These are phyloP conservation scores for Alces alces DNA, from an alignment of 2,113 vertebrate genomes.

Conservation along the genomic window DNA sequence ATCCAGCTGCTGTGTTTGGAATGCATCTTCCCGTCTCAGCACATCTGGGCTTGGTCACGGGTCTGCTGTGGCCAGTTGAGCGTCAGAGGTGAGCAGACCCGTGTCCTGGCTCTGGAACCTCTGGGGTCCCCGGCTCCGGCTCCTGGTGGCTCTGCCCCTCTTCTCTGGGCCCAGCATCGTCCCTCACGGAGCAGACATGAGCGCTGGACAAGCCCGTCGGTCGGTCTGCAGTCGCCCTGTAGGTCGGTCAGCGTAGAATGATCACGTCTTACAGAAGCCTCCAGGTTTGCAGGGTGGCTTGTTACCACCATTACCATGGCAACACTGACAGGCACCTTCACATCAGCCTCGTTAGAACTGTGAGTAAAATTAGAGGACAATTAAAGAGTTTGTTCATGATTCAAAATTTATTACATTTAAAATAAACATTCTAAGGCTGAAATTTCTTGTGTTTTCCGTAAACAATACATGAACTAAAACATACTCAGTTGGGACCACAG, in stretches of 20 bases:
- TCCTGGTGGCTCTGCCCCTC: background rate
- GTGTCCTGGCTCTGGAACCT: background rate
- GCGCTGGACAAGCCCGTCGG: no score
- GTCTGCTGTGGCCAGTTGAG: fast-evolving
- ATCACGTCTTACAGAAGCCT: background rate
- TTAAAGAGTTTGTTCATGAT: background rate
- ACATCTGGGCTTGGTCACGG: background rate
- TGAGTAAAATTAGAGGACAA: fast-evolving
- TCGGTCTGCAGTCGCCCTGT: fast-evolving
- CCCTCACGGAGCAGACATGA: fast-evolving
- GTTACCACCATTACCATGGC: fast-evolving
- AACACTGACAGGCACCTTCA: fast-evolving
- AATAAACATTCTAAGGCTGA: fast-evolving
- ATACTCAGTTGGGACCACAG: background rate
- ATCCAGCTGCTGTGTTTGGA: background rate
- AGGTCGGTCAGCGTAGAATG: background rate
- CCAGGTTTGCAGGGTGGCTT: fast-evolving
- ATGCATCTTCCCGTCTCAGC: background rate
- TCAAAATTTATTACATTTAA: fast-evolving
- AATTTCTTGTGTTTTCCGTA: no score
- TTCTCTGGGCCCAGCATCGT: fast-evolving
- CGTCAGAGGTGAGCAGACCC: fast-evolving
- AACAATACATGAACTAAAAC: background rate
- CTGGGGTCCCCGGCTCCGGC: fast-evolving
- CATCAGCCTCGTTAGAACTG: fast-evolving